These are phyloP conservation scores for Tapera naevia DNA, from an alignment of 2,797 vertebrate species.

Conservation along the genomic window DNA sequence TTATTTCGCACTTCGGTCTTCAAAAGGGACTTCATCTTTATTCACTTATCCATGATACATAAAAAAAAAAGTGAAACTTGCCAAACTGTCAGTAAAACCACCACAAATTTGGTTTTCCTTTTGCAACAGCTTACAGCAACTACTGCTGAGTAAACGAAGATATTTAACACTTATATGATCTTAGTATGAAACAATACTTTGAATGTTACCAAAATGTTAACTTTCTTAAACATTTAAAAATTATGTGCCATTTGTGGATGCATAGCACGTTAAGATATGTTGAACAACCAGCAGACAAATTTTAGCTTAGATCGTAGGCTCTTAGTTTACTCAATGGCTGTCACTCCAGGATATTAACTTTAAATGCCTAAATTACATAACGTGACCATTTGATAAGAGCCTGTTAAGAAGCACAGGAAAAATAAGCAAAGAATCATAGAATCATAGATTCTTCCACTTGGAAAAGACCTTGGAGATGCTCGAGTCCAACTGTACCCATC, in stretches of 20 bases:
- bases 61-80: neutral
- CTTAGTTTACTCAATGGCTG: neutral
- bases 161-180: neutral
- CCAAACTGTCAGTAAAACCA: neutral
- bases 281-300: neutral
- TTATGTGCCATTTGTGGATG: neutral
- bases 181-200: neutral
- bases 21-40: neutral
- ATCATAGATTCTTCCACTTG: no score
- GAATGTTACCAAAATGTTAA: neutral
- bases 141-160: neutral
- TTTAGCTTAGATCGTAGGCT: neutral
- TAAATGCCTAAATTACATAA: neutral
- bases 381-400: neutral
- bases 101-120: neutral
- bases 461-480: no score
- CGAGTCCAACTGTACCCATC: no score
- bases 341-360: neutral
- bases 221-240: neutral
- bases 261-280: fast-evolving
- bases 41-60: neutral
- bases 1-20: neutral
- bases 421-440: neutral
- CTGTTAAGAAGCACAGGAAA: neutral
- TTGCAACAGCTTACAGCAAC: neutral